These are phyloP conservation scores for Marronus borbonicus DNA, from an alignment of 2,888 invertebrate species.

Conservation along the genomic window DNA sequence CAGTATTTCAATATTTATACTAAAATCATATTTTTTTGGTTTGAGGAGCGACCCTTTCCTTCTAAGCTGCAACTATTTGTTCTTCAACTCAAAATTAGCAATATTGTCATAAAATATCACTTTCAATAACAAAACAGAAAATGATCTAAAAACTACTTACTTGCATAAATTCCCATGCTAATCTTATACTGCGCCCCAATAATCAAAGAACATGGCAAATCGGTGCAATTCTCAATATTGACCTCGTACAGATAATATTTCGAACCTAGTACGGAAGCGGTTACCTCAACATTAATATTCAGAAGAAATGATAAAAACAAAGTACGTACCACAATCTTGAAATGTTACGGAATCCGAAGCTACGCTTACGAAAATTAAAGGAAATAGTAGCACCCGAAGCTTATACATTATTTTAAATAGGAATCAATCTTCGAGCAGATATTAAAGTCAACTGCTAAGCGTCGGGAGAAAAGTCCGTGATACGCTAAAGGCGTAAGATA, in stretches of 20 bases:
- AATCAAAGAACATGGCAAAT: constrained; percentile 54
- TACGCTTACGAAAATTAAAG: constrained; percentile 29
- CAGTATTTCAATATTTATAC: too few species aligned
- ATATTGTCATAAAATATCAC: too few species aligned
- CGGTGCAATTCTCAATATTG: constrained; percentile 55
- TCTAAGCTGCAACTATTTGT: too few species aligned
- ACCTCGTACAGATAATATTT: constrained; percentile 54
- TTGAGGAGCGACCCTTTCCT: too few species aligned
- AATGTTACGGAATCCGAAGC: constrained; percentile 52
- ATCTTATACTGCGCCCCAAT: constrained; percentile 53
- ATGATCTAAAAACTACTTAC: constrained; percentile 51
- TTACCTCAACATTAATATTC: neutral
- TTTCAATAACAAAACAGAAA: too few species aligned
- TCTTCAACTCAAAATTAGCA: too few species aligned
- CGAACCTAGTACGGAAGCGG: constrained; percentile 52
- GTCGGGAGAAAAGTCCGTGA: neutral
- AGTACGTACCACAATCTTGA: constrained; percentile 56
- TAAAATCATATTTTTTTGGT: too few species aligned
- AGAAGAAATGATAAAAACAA: neutral
- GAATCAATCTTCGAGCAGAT: too few species aligned
- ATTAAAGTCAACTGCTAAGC: neutral
- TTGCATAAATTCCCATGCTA: constrained; percentile 52
- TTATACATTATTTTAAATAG: constrained; percentile 14
- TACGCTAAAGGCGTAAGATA: constrained; percentile 26
- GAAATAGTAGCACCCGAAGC: constrained; percentile 24